Percentiles rank a stretch among this genome's conserved stretches.
Evolutionary conservation across 2,113 vertebrate genomes (phyloP).

Genomic region (Ariopsis seemanni): DNA sequence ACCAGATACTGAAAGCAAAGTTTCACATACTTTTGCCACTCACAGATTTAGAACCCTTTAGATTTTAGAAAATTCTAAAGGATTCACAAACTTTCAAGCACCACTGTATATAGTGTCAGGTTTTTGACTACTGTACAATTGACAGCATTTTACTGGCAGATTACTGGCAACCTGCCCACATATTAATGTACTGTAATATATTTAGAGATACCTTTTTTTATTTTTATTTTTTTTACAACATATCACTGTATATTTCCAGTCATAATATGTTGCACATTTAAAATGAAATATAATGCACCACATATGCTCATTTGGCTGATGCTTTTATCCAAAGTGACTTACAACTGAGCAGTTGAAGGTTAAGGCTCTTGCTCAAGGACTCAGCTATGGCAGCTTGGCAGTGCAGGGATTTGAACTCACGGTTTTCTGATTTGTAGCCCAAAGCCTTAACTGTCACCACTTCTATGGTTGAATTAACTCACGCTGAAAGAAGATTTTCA

Average conservation of each 20-base stretch:
- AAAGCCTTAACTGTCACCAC: not conserved
- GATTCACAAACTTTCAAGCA: not conserved
- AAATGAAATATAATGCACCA: not conserved
- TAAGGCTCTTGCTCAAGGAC: not conserved
- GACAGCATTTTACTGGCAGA: not conserved
- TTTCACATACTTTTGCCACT: no score
- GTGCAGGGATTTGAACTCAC: constrained; percentile 4
- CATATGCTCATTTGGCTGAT: not conserved
- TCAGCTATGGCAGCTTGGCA: not conserved
- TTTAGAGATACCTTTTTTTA: not conserved
- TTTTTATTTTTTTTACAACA: not conserved
- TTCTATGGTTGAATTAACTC: not conserved
- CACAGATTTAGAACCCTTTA: no score
- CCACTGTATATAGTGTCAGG: no score
- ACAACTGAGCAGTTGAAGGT: not conserved
- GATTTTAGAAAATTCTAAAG: no score
- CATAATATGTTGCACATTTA: not conserved
- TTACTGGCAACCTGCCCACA: not conserved
- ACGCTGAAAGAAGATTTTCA: not conserved
- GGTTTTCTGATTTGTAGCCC: constrained; percentile 11
- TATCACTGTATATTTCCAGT: not conserved
- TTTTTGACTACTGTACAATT: not conserved
- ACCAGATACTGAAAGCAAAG: no score
- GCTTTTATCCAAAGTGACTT: not conserved
- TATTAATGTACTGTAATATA: not conserved